phyloP scores from a whole-genome alignment of 2,113 vertebrate species.

The Sardina pilchardus region DNA sequence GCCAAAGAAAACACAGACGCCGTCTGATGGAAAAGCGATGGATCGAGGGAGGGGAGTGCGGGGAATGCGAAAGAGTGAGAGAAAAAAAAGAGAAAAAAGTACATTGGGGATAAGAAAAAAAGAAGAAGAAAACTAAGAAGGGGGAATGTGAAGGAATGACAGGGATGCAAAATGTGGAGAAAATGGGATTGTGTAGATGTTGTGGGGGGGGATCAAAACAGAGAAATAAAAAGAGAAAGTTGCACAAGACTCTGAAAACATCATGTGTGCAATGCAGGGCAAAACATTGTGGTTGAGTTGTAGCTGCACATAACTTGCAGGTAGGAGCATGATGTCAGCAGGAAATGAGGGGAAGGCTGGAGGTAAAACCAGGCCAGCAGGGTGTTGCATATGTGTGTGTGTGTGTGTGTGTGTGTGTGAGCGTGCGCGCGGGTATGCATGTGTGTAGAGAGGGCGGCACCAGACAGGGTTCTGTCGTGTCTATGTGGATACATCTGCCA shows the following conservation, averaged over 20 bases:
- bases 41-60: constrained; percentile 20
- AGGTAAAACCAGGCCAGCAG: constrained; percentile 42
- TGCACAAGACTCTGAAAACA: not conserved
- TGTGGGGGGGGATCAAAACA: not conserved
- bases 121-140: not conserved
- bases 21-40: constrained; percentile 8
- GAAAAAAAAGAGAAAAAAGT: not conserved
- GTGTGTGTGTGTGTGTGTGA: not conserved
- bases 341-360: constrained; percentile 52
- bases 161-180: constrained; percentile 17
- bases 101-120: not conserved
- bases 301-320: constrained; percentile 18
- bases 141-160: constrained; percentile 12
- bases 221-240: not conserved
- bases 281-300: too few species aligned
- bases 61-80: constrained; percentile 9
- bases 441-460: constrained; percentile 24
- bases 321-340: constrained; percentile 53
- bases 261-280: constrained; percentile 7
- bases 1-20: constrained; percentile 53
- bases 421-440: constrained; percentile 9
- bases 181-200: constrained; percentile 12
- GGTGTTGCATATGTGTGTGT: constrained; percentile 31
- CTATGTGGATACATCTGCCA: constrained; percentile 36
- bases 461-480: constrained; percentile 1